Conservation (phyloP, 2,888 invertebrate genomes). For the Helicoverpa assulta region DNA sequence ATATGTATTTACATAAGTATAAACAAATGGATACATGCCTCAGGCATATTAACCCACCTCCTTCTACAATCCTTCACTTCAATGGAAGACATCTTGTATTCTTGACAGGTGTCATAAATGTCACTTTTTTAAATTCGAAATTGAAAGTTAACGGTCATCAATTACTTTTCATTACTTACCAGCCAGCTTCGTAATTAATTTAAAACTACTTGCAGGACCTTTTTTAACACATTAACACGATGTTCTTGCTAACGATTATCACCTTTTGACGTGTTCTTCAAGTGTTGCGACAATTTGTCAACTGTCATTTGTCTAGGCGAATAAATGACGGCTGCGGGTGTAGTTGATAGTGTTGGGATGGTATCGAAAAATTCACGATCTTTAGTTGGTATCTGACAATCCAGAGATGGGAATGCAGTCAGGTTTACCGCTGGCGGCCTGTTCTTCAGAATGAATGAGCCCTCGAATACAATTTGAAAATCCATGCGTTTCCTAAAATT, state of each 20-base stretch:
- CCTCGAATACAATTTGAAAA: no score
- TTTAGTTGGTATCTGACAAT: neutral
- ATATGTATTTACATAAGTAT: no score
- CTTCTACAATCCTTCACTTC: neutral
- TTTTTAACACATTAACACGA: slow-evolving; percentile 19
- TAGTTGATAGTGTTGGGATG: neutral
- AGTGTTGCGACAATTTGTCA: slow-evolving; percentile 22
- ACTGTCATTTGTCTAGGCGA: slow-evolving; percentile 12
- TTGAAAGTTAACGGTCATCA: slow-evolving; percentile 11
- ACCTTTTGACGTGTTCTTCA: slow-evolving; percentile 18
- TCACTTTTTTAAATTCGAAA: slow-evolving; percentile 4
- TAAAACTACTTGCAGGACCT: slow-evolving; percentile 31
- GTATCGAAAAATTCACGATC: neutral
- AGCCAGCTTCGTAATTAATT: slow-evolving; percentile 35
- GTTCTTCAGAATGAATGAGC: no score
- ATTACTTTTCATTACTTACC: slow-evolving; percentile 43
- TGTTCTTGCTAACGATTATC: slow-evolving; percentile 40
- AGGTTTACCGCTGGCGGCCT: no score
- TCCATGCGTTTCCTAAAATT: no score
- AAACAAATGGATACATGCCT: neutral
- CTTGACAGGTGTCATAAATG: slow-evolving; percentile 9
- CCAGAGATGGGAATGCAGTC: no score
- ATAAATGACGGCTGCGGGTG: neutral
- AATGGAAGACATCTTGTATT: neutral
- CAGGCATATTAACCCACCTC: neutral